Conservation (phyloP, 2,888 invertebrate species). For the Hoplodrina ambigua region DNA sequence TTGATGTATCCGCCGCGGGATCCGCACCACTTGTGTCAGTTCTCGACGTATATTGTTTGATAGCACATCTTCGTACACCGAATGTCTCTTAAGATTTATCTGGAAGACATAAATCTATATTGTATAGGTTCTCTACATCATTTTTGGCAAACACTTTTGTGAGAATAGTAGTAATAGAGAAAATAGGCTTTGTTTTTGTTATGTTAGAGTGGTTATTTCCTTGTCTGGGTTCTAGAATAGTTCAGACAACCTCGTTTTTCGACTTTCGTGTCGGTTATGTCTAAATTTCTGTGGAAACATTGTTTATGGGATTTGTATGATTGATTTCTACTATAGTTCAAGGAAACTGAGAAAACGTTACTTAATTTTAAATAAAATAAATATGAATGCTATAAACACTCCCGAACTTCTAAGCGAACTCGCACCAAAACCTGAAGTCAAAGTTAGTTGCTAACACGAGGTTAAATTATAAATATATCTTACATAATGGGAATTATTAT, state of each 20-base stretch:
- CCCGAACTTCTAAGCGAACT: no score
- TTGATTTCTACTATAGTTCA: no score
- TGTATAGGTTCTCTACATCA: background rate
- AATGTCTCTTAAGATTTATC: conserved; percentile 36
- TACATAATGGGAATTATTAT: no score
- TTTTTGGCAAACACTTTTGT: conserved; percentile 10
- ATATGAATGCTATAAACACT: no score
- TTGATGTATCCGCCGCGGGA: conserved; percentile 35
- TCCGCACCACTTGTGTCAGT: conserved; percentile 39
- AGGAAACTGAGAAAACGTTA: background rate
- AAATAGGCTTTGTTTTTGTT: conserved; percentile 2
- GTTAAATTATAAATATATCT: no score
- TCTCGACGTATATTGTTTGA: conserved; percentile 36
- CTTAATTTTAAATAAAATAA: background rate
- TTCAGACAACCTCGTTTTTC: background rate
- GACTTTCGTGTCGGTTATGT: background rate
- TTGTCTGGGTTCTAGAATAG: background rate
- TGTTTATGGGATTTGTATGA: background rate
- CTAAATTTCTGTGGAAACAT: background rate
- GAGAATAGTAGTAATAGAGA: background rate
- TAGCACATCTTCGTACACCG: conserved; percentile 7
- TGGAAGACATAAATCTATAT: conserved; percentile 29
- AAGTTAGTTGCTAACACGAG: no score
- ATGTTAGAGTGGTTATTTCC: background rate
- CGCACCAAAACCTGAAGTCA: no score